Base-by-base conservation (phyloP, 1,140 invertebrate species). In the Phocides pigmalion region DNA sequence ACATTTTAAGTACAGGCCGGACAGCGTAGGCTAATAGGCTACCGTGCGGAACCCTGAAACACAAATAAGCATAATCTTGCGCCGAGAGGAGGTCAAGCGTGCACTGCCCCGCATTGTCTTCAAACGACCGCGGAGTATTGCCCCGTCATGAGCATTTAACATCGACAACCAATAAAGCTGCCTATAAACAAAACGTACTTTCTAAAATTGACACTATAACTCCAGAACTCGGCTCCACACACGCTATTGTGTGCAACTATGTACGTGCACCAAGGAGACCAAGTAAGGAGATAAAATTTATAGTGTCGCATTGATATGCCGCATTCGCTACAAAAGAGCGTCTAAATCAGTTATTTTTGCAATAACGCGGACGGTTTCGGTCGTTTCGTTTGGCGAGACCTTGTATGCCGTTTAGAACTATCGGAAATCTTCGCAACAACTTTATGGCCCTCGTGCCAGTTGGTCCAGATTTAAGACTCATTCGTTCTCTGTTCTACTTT, bases 81-180 rank as follows among this genome's bases (percentile, higher is more conserved):
- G 35, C 19, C 62, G 67, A 35, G 67, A 35, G 58, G 75, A 77
- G 82, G 82, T 85, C 81, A 79, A 63, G 53, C 79, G 75, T 78
- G 76, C 70, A 62, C 70, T 74, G 81, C 66, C 72, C 76, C 56
- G 66, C 66, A 83, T 83, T 85, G 82, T 85, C 67, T 82, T 72
- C 68, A 62, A 66, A 70, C 69, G 44, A 47, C n/a, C n/a, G n/a
- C 46, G 70, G 44, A 64, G 58, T 61, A 71, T 47, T 68, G 68
- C 69, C 64, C 66, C 56, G 68, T 79, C 72, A 69, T 69, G 20
- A 41, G 51, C 64, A 59, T 62, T 70, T 66, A 56, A 32, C 67
- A 65, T 64, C 37, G 59, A 51, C 64, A 19, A 42, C 46, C 68
- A 72, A 79, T 72, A 79, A 68, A 74, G 68, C 51, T 50, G n/a